Evolutionary conservation across 2,888 invertebrate genomes (phyloP).

Genomic region (Drosophila anomalata): DNA sequence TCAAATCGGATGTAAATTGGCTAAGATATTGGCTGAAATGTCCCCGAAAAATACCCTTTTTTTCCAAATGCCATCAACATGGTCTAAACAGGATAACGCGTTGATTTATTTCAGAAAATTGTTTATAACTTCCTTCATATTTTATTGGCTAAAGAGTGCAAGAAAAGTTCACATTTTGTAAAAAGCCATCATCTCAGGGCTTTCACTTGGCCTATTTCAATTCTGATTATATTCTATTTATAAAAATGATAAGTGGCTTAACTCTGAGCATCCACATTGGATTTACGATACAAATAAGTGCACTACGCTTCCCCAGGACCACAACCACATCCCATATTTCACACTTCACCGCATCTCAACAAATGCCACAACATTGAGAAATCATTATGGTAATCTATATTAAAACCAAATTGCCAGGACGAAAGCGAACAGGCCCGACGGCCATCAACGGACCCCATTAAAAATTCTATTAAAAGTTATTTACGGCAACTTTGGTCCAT

Average conservation of each 20-base stretch:
- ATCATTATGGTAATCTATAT: conserved; percentile 42
- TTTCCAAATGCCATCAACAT: no score
- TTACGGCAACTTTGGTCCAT: conserved; percentile 71
- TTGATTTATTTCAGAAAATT: no score
- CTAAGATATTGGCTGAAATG: no score
- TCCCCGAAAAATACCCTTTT: no score
- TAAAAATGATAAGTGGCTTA: neutral
- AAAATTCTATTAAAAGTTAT: conserved; percentile 79
- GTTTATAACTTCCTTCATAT: no score
- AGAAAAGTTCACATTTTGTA: no score
- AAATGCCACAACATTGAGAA: conserved; percentile 22
- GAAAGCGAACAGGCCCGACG: conserved; percentile 9
- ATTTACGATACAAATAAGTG: neutral
- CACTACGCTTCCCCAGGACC: neutral
- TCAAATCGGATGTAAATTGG: no score
- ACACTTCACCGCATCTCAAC: conserved; percentile 12
- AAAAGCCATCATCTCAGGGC: no score
- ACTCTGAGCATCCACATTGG: neutral
- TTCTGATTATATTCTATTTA: no score
- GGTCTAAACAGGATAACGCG: no score
- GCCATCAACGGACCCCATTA: conserved; percentile 53
- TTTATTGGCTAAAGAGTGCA: no score
- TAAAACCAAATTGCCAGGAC: conserved; percentile 39
- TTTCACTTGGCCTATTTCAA: no score
- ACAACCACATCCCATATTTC: neutral